Percentiles rank a stretch among this genome's conserved stretches.
phyloP scores from a whole-genome alignment of 1,140 invertebrate species.

The Drosophila triauraria region DNA sequence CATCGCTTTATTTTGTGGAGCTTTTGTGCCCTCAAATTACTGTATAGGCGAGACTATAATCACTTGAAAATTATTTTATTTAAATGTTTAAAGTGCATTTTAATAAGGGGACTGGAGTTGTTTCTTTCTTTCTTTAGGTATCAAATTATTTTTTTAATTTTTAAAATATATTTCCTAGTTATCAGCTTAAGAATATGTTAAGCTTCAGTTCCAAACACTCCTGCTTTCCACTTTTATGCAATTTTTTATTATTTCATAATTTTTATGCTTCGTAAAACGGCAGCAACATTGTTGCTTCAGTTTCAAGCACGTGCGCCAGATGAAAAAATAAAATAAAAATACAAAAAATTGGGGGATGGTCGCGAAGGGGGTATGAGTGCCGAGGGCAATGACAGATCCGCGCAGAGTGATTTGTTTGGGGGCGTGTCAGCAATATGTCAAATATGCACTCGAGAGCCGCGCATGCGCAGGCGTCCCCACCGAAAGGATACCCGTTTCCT shows the following conservation, averaged over 20 bases:
- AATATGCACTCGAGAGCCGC: constrained; percentile 60
- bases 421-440: constrained; percentile 79
- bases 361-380: not conserved
- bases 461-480: constrained; percentile 59
- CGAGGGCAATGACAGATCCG: constrained; percentile 25
- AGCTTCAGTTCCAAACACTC: not conserved
- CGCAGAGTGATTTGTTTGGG: constrained; percentile 66
- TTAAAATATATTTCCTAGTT: not conserved
- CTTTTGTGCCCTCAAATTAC: too few species aligned
- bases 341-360: not conserved
- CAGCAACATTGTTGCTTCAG: constrained; percentile 60
- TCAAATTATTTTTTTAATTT: not conserved
- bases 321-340: constrained; percentile 9
- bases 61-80: too few species aligned
- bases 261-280: constrained; percentile 70
- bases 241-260: constrained; percentile 56
- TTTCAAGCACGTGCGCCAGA: constrained; percentile 58
- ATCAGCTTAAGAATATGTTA: not conserved
- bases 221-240: constrained; percentile 7
- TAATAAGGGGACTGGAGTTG: too few species aligned
- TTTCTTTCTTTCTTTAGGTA: too few species aligned
- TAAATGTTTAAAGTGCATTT: too few species aligned
- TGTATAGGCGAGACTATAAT: not conserved
- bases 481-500: constrained; percentile 23
- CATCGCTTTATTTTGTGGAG: not conserved